Conservation (phyloP, 2,888 invertebrate species). For the Orthonevra nobilis region DNA sequence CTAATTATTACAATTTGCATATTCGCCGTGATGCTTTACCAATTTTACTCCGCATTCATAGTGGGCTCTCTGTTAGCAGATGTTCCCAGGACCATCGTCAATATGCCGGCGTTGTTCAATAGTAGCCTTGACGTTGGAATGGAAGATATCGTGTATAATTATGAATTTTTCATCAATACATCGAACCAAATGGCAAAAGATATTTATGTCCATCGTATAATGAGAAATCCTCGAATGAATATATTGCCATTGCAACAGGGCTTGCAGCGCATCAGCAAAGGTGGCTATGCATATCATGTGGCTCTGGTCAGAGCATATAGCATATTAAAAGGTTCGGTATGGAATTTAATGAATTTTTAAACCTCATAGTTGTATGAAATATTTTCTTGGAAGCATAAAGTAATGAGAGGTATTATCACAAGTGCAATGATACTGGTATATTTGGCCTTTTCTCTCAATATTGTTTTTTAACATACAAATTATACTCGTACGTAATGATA, state of each 20-base stretch:
- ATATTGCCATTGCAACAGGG: conserved; percentile 74
- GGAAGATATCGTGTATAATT: conserved; percentile 76
- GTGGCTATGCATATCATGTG: conserved; percentile 77
- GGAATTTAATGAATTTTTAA: conserved; percentile 66
- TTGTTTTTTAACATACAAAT: no score
- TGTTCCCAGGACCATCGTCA: conserved; percentile 75
- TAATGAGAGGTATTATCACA: no score
- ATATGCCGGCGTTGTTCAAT: conserved; percentile 73
- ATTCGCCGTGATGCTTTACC: conserved; percentile 77
- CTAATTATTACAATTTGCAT: conserved; percentile 74
- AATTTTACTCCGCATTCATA: conserved; percentile 78
- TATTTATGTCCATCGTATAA: conserved; percentile 75
- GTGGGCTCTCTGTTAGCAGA: conserved; percentile 77
- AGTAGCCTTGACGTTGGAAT: conserved; percentile 77
- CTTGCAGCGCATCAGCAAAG: conserved; percentile 73
- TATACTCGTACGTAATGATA: no score
- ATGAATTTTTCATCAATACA: conserved; percentile 74
- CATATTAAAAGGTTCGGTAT: conserved; percentile 71
- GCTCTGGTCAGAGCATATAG: conserved; percentile 75
- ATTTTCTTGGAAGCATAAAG: no score
- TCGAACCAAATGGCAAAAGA: conserved; percentile 73
- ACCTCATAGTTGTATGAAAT: no score
- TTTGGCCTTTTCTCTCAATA: no score
- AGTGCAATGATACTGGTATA: no score
- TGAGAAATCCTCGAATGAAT: conserved; percentile 71